Conservation (phyloP, 2,113 vertebrate species). For the Pomatostomus ruficeps region DNA sequence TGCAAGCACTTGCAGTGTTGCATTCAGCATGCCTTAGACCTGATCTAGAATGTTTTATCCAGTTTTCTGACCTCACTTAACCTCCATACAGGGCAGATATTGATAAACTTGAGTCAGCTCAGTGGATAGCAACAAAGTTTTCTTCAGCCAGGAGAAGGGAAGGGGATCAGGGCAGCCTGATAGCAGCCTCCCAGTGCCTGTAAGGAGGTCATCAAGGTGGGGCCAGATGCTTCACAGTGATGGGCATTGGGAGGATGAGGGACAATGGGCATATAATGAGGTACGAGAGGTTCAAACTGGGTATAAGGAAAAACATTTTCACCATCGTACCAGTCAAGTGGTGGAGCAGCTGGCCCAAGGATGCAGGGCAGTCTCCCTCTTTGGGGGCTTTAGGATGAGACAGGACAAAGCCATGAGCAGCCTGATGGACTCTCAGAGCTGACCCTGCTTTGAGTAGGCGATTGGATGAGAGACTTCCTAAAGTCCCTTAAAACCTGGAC, state of each 20-base stretch:
- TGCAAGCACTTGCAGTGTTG: neutral
- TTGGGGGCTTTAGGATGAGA: neutral
- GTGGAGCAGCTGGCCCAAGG: neutral
- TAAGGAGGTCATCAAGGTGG: neutral
- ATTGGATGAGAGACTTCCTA: neutral
- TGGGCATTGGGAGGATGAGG: neutral
- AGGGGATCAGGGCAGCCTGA: neutral
- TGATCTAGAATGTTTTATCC: neutral
- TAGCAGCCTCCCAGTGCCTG: neutral
- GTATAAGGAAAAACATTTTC: neutral
- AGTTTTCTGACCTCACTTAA: neutral
- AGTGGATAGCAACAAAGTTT: fast-evolving
- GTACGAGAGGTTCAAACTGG: neutral
- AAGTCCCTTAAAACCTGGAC: neutral
- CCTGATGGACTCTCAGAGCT: neutral
- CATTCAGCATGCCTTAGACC: neutral
- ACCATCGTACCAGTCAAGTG: fast-evolving
- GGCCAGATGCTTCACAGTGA: neutral
- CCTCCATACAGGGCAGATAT: neutral
- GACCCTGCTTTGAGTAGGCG: neutral
- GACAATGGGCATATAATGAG: neutral
- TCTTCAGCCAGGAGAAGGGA: neutral
- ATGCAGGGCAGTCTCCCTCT: neutral
- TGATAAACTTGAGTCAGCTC: neutral
- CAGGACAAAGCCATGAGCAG: neutral